Base-by-base conservation (phyloP, 2,113 vertebrate species). In the Girardinichthys multiradiatus region DNA sequence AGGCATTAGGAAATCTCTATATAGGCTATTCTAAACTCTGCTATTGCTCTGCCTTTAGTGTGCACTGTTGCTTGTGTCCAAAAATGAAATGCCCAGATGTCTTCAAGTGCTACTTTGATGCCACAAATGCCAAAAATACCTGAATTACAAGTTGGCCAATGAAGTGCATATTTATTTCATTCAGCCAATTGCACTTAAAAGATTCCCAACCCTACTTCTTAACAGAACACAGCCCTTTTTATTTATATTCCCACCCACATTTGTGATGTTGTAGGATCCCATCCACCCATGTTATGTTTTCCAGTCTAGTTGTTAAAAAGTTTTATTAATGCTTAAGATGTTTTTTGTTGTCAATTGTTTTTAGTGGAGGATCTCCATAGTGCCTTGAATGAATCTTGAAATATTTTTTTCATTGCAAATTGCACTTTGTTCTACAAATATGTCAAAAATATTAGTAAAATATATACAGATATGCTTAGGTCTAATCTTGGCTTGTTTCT, bases 401-500 rank as follows among this genome's bases (percentile, higher is more conserved):
- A 13, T 73, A 19, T 66, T 69, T 64, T 1, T 62, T 72, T 24
- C 70, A 54, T 78, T 45, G 15, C 13, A 70, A 57, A 35, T 33
- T 21, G 15, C 1, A 33, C 4, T 57, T 30, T 68, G 24, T 24
- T 28, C 35, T 29, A 17, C 33, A 59, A 39, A 31, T 42, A 15
- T 63, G 1, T 75, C 17, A 71, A 4, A 68, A 29, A 73, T 6
- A 64, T 27, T 14, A n/a, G 7, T 19, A 1, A 12, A 12, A 68
- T 4, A 68, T 27, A 59, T 9, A 74, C 2, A 29, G 0, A 27
- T 62, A 57, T 59, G 14, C 4, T 58, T 35, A 29, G n/a, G 15
- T 62, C 27, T 17, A 74, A 48, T 67, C 1, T 60, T 77, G 11
- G 37, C 17, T 72, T 68, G 13, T 70, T 72, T 83, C 14, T 72